Percentiles rank a stretch among this genome's conserved stretches.
phyloP scores from a whole-genome alignment of 2,888 invertebrate genomes.

The Himalopsyche japonica region DNA sequence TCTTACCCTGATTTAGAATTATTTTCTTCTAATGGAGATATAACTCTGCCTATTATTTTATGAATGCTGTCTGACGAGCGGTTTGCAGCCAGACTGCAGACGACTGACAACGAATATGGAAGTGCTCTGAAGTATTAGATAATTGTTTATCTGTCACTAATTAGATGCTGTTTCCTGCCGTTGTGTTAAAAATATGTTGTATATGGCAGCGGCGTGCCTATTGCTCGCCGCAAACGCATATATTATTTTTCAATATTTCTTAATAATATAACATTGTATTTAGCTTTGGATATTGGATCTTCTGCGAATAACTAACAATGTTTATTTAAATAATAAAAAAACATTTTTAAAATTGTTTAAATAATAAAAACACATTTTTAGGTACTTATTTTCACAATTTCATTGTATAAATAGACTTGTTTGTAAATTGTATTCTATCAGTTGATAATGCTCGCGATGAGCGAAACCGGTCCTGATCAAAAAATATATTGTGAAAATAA shows the following conservation, averaged over 20 bases:
- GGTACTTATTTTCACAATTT: too few species aligned
- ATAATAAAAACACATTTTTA: too few species aligned
- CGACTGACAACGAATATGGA: not conserved
- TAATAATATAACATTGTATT: too few species aligned
- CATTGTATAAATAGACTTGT: too few species aligned
- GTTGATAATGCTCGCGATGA: too few species aligned
- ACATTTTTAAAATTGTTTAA: too few species aligned
- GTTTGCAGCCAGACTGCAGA: not conserved
- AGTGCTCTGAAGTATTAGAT: not conserved
- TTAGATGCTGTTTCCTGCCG: not conserved
- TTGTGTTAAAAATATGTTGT: not conserved
- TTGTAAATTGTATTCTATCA: too few species aligned
- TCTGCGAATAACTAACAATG: too few species aligned
- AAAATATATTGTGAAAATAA: too few species aligned
- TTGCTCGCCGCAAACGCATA: not conserved
- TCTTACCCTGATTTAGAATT: not conserved
- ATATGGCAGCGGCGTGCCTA: not conserved
- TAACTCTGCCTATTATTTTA: not conserved
- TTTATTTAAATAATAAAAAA: too few species aligned
- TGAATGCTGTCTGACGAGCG: not conserved
- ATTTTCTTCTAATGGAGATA: not conserved
- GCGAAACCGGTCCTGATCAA: too few species aligned
- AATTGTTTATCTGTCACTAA: conserved; percentile 12
- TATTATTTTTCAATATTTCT: too few species aligned
- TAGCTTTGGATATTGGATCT: not conserved